Evolutionary conservation across 2,797 vertebrate species (phyloP).

Genomic region (Threskiornis aethiopicus): DNA sequence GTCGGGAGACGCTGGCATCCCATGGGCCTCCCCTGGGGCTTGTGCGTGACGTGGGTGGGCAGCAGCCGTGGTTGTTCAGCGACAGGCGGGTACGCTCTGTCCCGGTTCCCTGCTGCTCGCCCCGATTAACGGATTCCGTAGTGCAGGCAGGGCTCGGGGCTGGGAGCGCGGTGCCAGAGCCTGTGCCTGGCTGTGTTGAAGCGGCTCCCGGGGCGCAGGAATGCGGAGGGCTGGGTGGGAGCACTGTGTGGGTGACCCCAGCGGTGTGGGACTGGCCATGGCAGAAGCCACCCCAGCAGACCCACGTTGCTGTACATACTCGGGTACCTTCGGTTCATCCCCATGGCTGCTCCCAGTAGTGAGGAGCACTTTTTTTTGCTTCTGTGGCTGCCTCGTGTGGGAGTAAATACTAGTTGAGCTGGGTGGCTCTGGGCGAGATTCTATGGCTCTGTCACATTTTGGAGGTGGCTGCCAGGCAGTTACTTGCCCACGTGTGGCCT

Average conservation of each 20-base stretch:
- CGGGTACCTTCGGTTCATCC: neutral
- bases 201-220: neutral
- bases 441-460: neutral
- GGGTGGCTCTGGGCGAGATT: neutral
- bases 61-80: neutral
- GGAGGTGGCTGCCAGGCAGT: neutral
- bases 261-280: neutral
- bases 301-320: neutral
- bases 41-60: neutral
- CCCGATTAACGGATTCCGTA: neutral
- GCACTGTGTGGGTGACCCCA: neutral
- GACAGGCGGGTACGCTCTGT: neutral
- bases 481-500: fast-evolving
- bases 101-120: neutral
- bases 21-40: fast-evolving
- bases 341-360: neutral
- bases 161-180: neutral
- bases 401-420: neutral
- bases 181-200: fast-evolving
- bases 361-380: fast-evolving
- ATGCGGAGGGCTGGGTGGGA: neutral
- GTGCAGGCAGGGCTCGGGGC: neutral
- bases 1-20: neutral
- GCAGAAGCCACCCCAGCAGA: neutral
- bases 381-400: neutral